Evolutionary conservation across 2,797 vertebrate species (phyloP).

Genomic region (Gallirallus australis): DNA sequence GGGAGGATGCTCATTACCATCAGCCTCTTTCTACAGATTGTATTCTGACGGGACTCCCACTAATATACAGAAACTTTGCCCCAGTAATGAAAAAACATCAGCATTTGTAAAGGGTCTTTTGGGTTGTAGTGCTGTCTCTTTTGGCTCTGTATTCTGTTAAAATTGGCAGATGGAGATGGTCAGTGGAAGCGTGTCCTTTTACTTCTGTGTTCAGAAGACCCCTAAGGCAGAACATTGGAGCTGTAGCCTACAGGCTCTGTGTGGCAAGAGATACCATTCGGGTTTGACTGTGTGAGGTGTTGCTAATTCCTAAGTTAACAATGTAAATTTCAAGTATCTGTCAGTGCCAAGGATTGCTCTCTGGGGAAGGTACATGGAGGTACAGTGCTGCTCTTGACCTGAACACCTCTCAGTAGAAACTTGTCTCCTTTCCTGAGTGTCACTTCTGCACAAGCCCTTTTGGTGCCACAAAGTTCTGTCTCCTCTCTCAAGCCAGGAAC

Average conservation of each 20-base stretch:
- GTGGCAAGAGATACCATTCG: not conserved
- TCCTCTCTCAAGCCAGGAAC: not conserved
- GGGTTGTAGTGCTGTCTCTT: not conserved
- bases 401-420: not conserved
- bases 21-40: not conserved
- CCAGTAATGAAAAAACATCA: not conserved
- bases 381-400: not conserved
- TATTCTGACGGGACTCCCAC: not conserved
- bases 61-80: not conserved
- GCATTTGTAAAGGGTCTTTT: not conserved
- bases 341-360: not conserved
- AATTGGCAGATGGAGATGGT: not conserved
- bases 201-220: not conserved
- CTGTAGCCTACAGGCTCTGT: not conserved
- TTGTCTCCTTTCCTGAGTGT: no score
- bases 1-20: not conserved
- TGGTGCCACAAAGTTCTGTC: accelerated
- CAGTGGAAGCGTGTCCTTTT: not conserved
- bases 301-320: not conserved
- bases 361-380: not conserved
- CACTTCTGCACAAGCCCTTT: not conserved
- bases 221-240: not conserved
- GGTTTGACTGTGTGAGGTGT: not conserved
- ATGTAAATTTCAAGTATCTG: not conserved
- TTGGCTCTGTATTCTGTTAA: not conserved